Evolutionary conservation across 2,113 vertebrate genomes (phyloP), one percentile per base, ranked within the genome.

Genomic region (Corythaeola cristata): DNA sequence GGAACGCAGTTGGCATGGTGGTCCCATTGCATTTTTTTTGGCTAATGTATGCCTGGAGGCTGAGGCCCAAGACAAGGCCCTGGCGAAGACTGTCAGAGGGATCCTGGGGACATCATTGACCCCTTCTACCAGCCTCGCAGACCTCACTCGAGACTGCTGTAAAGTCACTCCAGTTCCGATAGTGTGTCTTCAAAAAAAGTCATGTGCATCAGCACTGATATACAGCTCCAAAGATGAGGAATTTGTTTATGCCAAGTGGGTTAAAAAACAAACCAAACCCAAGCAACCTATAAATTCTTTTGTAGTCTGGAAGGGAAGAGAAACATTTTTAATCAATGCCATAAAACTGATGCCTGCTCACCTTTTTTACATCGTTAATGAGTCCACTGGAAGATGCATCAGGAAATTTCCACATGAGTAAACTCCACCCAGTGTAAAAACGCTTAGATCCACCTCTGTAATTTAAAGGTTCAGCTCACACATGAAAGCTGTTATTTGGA

Each of bases 381-480:
- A 88, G 47, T 67, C 68, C 73, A 67, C 88, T 22, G 80, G 50
- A 85, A 68, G 86, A 93, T 89, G 76, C 50, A 60, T 47, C 21
- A 22, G 79, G 80, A 85, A 89, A 90, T 96, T 97, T 97, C 88
- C 79, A 87, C 85, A 77, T 79, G 91, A 97, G 77, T 83, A 90
- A 94, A 77, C 35, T 56, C 55, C 52, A 58, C 39, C 58, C 73
- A 47, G 33, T 56, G 37, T 73, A 64, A 68, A 96, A 89, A 53
- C 10, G 50, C 39, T 91, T 66, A 37, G 50, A 72, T 88, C 69
- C 52, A 60, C 62, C 90, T 66, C 89, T 86, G 69, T 59, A 91
- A 85, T 92, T 94, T 93, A 85, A 89, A 47, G 95, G 69, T 94
- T 95, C 95, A 95, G 59, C 67, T 95, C 82, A 37, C 63, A 17